Base-by-base conservation (phyloP, 2,113 vertebrate species). In the Xenopus laevis region DNA sequence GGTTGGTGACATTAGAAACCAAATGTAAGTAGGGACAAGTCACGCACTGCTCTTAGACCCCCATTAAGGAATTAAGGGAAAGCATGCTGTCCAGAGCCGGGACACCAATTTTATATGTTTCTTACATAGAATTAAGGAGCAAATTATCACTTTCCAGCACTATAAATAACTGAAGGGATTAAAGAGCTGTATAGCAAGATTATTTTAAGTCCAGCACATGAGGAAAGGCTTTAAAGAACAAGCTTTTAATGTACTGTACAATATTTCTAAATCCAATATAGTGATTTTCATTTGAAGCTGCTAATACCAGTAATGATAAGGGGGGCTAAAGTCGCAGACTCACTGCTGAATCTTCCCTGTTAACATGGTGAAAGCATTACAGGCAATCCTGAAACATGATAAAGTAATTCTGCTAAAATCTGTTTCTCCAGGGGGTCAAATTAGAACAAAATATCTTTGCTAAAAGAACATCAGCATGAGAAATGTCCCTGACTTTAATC, bases 311-410 rank as follows among this genome's bases (percentile, higher is more conserved):
- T 46, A 75, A 20, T n/a, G 63, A 67, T 46, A 15, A 40, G 58
- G 55, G 61, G 52, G 18, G 4, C 47, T 23, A 18, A 60, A 13
- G 18, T 27, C 13, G 23, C 27, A 21, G 50, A 6, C 58, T 15
- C 46, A n/a, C 7, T 33, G 52, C 4, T 21, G 17, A 65, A 75
- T 75, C n/a, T 60, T 47, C 50, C 17, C 3, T 20, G 46, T 74
- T 74, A 74, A 74, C 50, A 58, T 67, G 21, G 64, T 60, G 46
- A 74, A 20, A 23, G 64, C 64, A 74, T 74, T 74, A 67, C 30
- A 52, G 7, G n/a, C 11, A 40, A 50, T 68, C 23, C 23, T 27
- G 23, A 27, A 27, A 27, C 23, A 27, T 27, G 53, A 44, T 67
- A 18, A 67, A 74, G n/a, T 13, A 45, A 45, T 59, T 27, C 17